phyloP scores from a whole-genome alignment of 2,888 invertebrate species.

The Ochlodes sylvanus region DNA sequence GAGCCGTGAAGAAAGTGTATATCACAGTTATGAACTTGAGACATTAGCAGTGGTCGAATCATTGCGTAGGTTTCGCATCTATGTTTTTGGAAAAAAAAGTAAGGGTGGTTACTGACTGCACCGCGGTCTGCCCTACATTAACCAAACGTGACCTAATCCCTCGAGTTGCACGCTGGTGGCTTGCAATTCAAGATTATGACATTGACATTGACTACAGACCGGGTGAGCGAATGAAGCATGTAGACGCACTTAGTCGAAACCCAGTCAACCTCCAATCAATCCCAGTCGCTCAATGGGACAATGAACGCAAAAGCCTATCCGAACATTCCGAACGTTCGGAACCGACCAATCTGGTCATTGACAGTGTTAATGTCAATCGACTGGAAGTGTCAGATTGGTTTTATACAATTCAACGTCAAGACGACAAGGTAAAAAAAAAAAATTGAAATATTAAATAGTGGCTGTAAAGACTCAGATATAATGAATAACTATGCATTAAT shows the following conservation, averaged over 20 bases:
- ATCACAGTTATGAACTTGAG: slow-evolving; percentile 58
- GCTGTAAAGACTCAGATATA: no score
- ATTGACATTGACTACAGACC: no score
- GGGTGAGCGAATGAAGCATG: no score
- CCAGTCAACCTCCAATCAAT: slow-evolving; percentile 33
- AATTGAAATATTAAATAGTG: no score
- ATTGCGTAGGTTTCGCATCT: slow-evolving; percentile 50
- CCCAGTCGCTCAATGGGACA: no score
- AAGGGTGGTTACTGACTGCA: slow-evolving; percentile 51
- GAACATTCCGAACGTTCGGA: no score
- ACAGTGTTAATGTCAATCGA: slow-evolving; percentile 38
- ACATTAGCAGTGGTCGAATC: no score
- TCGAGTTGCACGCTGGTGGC: no score
- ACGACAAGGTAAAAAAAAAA: slow-evolving; percentile 42
- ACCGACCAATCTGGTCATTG: no score
- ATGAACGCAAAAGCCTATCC: no score
- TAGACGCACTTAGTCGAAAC: slow-evolving; percentile 54
- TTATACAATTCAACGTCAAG: slow-evolving; percentile 44
- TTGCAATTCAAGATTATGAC: no score
- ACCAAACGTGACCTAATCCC: slow-evolving; percentile 48
- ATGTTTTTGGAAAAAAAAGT: slow-evolving; percentile 45
- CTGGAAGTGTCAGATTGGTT: slow-evolving; percentile 47
- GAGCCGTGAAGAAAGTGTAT: slow-evolving; percentile 47
- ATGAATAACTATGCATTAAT: slow-evolving; percentile 36
- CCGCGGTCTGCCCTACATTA: no score